Evolutionary conservation across 1,140 invertebrate species (phyloP), one percentile per base, ranked within the genome.

Genomic region (Lanistes nyassanus): DNA sequence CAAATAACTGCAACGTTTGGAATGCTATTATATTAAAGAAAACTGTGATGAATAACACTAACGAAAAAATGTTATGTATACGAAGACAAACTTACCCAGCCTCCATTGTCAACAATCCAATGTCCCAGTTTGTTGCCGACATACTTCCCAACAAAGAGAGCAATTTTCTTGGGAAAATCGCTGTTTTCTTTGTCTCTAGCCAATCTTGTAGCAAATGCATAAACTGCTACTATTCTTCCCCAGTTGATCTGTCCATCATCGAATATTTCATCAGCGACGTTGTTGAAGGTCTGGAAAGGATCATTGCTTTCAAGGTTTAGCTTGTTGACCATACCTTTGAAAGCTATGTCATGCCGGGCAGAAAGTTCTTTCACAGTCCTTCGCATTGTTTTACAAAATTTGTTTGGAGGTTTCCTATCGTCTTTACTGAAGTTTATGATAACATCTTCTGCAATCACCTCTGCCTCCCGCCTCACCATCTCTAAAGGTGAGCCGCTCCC

Each of bases 191-290:
- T 88, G 51, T 91, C 90, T 0, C 91, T 82, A 1, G 91, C 91
- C 19, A 93, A 81, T 73, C 92, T 89, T 39, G 91, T 90, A 83
- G 91, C 92, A 83, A 92, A 92, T 16, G 92, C 91, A 80, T 92
- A 92, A 4, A 93, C 87, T 76, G 91, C 91, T n/a, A 92, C 90
- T 64, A 92, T 91, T 79, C 91, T 89, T 11, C 92, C 91, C 92
- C 92, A 93, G 75, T 92, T 92, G 64, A 92, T 89, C 70, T 87
- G 83, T 68, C 83, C 83, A 80, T 92, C 88, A 76, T 88, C 87
- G 83, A 92, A 92, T 19, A 92, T 85, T 85, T 92, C 91, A 82
- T 92, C 91, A n/a, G 91, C 91, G 37, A 92, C 90, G 64, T 88
- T 90, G 42, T 89, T 89, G 82, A 93, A 92, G 56, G 91, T 90